Percentiles rank a stretch among this genome's conserved stretches.
These are phyloP conservation scores for Drosophila sp. DNA, from an alignment of 1,140 invertebrate genomes.

Conservation along the genomic window DNA sequence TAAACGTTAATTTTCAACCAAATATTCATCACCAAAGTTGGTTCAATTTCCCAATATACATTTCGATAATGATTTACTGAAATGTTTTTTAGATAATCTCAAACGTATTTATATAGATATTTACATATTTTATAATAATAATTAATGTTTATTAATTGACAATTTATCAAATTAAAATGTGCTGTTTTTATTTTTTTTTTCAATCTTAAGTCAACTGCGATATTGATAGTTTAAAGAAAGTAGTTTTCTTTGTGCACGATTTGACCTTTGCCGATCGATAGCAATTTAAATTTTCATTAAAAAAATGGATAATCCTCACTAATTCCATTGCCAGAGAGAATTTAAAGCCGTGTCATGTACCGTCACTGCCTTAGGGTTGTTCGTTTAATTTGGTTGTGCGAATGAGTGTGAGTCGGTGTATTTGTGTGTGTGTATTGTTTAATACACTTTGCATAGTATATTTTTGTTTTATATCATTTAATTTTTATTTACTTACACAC, in stretches of 20 bases:
- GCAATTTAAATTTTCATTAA: slow-evolving; percentile 2
- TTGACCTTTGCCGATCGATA: background rate
- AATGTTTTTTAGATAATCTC: too few species aligned
- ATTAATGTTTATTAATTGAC: too few species aligned
- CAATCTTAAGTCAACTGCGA: too few species aligned
- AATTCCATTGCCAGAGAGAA: slow-evolving; percentile 50
- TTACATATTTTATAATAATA: too few species aligned
- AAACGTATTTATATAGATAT: too few species aligned
- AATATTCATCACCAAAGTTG: too few species aligned
- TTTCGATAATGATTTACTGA: too few species aligned
- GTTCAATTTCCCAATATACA: too few species aligned
- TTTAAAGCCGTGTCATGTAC: slow-evolving; percentile 56
- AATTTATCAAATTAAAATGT: too few species aligned
- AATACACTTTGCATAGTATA: slow-evolving; percentile 11
- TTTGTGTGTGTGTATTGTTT: slow-evolving; percentile 17
- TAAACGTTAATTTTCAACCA: too few species aligned
- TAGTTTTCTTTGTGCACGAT: too few species aligned
- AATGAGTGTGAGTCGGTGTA: background rate
- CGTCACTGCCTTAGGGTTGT: slow-evolving; percentile 11
- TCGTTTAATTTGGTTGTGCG: slow-evolving; percentile 21
- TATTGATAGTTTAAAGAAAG: background rate
- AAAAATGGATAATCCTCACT: slow-evolving; percentile 31
- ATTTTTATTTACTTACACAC: slow-evolving; percentile 70
- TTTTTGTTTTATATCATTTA: slow-evolving; percentile 59
- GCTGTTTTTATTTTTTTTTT: too few species aligned